phyloP scores from a whole-genome alignment of 1,140 invertebrate genomes.

The Leptopilina clavipes region DNA sequence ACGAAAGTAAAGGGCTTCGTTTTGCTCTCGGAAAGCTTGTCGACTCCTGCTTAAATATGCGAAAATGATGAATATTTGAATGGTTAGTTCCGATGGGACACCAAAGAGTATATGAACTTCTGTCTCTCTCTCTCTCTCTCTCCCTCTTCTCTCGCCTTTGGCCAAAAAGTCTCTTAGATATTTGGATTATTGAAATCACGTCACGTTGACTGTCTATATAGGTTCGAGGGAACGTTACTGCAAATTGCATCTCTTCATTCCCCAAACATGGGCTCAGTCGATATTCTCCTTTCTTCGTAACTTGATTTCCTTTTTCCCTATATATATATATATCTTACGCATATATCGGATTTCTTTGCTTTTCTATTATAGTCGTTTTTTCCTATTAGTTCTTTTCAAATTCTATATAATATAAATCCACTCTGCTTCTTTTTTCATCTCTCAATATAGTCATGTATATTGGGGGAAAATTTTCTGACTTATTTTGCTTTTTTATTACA shows the following conservation, averaged over 20 bases:
- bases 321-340: too few species aligned
- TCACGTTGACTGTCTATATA: not conserved
- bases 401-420: too few species aligned
- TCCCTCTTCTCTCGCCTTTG: slow-evolving; percentile 7
- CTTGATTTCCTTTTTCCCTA: not conserved
- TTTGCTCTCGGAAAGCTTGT: slow-evolving; percentile 14
- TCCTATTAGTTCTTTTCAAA: too few species aligned
- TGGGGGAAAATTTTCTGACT: too few species aligned
- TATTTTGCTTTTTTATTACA: too few species aligned
- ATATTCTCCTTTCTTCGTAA: not conserved
- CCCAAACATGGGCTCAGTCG: slow-evolving; percentile 4
- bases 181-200: slow-evolving; percentile 23
- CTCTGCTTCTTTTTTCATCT: too few species aligned
- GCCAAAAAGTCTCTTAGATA: not conserved
- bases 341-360: not conserved
- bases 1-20: not conserved
- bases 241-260: slow-evolving; percentile 15
- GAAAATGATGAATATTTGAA: slow-evolving; percentile 27
- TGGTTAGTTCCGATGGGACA: not conserved
- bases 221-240: not conserved
- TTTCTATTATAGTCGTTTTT: not conserved
- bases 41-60: slow-evolving; percentile 27
- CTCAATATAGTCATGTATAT: too few species aligned
- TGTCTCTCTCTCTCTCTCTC: too few species aligned
- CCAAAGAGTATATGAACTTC: not conserved